A percentile compares a stretch with the other conserved stretches of the same genome.
Conservation (phyloP, 2,888 invertebrate genomes). For the Hemicrepidius hirtus region DNA sequence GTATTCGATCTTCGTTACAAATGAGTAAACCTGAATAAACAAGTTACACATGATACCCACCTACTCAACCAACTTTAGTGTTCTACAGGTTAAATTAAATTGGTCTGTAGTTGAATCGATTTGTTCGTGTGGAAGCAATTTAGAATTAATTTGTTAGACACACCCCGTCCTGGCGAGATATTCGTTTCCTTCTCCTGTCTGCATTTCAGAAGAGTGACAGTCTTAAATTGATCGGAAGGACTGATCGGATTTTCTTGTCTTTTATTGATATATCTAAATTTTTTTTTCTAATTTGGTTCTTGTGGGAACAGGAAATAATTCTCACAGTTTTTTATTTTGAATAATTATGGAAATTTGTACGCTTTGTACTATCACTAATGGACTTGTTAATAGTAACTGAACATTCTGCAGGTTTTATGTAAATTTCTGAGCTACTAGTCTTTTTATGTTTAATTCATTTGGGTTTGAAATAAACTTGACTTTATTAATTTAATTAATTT, state of each 20-base stretch:
- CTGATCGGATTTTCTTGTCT: slow-evolving; percentile 11
- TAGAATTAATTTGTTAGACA: slow-evolving; percentile 35
- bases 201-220: background rate
- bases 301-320: background rate
- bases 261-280: background rate
- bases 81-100: slow-evolving; percentile 22
- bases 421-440: no score
- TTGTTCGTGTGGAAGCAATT: slow-evolving; percentile 30
- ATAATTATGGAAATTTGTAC: background rate
- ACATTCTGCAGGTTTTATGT: no score
- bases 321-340: background rate
- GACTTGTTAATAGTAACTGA: no score
- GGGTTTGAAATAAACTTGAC: no score
- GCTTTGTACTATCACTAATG: no score
- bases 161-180: slow-evolving; percentile 12
- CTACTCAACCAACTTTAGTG: background rate
- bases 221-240: background rate
- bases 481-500: no score
- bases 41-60: background rate
- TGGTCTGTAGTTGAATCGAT: slow-evolving; percentile 37
- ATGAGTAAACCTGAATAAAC: slow-evolving; percentile 8
- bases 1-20: slow-evolving; percentile 19
- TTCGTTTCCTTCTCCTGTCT: slow-evolving; percentile 23
- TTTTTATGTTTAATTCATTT: no score
- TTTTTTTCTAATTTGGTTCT: background rate